phyloP scores from a whole-genome alignment of 1,140 invertebrate species.

The Drosophila setifemur region DNA sequence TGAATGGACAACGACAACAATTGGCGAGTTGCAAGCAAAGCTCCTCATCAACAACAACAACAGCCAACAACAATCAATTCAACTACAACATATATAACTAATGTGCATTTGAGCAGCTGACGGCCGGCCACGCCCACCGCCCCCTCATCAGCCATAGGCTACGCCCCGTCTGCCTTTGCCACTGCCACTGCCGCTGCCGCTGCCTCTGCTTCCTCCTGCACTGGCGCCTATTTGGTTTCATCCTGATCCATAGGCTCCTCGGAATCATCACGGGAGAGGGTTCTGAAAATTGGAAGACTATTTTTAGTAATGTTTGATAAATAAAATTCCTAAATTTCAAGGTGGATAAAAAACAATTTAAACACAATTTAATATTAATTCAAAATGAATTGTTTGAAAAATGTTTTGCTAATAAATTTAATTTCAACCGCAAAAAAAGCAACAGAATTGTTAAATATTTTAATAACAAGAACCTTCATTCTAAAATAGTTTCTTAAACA shows the following conservation, averaged over 20 bases:
- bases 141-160: neutral
- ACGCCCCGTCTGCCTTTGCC: neutral
- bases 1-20: constrained; percentile 61
- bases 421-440: no score
- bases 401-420: no score
- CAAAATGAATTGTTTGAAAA: no score
- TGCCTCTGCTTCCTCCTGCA: neutral
- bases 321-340: no score
- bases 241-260: constrained; percentile 94
- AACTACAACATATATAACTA: constrained; percentile 67
- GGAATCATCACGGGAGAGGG: constrained; percentile 88
- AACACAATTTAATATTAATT: no score
- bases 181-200: neutral
- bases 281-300: constrained; percentile 37
- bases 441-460: no score
- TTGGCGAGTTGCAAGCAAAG: constrained; percentile 33
- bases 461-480: no score
- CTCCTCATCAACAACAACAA: constrained; percentile 35
- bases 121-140: neutral
- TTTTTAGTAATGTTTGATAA: neutral
- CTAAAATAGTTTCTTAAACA: no score
- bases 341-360: no score
- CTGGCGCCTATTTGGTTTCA: constrained; percentile 79
- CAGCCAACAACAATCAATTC: constrained; percentile 39
- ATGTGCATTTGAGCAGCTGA: constrained; percentile 65